Percentiles rank a stretch among this genome's conserved stretches.
Evolutionary conservation across 2,797 vertebrate species (phyloP).

Genomic region (Etheostoma nigrum): DNA sequence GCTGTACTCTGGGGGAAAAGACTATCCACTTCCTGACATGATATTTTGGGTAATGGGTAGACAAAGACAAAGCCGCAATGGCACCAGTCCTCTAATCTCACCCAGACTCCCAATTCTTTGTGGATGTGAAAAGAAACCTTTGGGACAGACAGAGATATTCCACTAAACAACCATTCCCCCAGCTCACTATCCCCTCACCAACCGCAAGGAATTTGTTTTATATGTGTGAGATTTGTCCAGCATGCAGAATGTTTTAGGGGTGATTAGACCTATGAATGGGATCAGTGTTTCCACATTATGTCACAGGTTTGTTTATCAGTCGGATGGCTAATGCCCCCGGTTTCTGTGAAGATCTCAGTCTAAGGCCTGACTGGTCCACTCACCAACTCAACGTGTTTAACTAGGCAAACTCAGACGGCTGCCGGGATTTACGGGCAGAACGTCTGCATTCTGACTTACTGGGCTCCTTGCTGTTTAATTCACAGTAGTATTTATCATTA

Average conservation of each 20-base stretch:
- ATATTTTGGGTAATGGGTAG: slow-evolving; percentile 54
- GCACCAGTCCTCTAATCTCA: slow-evolving; percentile 75
- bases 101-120: slow-evolving; percentile 66
- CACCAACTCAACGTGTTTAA: slow-evolving; percentile 62
- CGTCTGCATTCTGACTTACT: slow-evolving; percentile 62
- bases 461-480: slow-evolving; percentile 73
- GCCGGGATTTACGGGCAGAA: slow-evolving; percentile 66
- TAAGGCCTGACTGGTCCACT: slow-evolving; percentile 52
- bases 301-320: slow-evolving; percentile 81
- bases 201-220: slow-evolving; percentile 83
- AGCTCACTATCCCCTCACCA: slow-evolving; percentile 60
- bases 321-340: slow-evolving; percentile 69
- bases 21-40: slow-evolving; percentile 64
- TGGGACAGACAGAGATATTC: slow-evolving; percentile 64
- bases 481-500: slow-evolving; percentile 73
- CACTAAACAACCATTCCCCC: slow-evolving; percentile 58
- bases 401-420: slow-evolving; percentile 58
- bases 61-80: slow-evolving; percentile 67
- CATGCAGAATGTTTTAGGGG: slow-evolving; percentile 79
- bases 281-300: slow-evolving; percentile 87
- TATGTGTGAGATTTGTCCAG: slow-evolving; percentile 81
- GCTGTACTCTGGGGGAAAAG: slow-evolving; percentile 42
- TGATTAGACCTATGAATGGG: slow-evolving; percentile 78
- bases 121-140: slow-evolving; percentile 62
- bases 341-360: slow-evolving; percentile 65